These are phyloP conservation scores for Petroica traversi DNA, from an alignment of 2,113 vertebrate species.

Conservation along the genomic window DNA sequence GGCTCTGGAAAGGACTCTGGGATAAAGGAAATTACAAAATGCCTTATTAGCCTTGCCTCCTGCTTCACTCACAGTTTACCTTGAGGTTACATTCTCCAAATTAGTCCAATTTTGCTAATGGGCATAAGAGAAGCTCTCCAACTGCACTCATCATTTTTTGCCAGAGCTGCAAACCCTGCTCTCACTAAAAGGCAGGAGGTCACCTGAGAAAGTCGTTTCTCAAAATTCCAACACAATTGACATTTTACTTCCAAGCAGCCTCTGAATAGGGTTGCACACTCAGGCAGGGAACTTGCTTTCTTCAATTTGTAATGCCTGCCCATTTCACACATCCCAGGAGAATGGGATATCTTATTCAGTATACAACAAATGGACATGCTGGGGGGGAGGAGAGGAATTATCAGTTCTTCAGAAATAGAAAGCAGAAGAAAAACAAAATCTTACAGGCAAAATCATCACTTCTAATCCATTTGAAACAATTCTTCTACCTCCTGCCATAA, in stretches of 20 bases:
- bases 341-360: slow-evolving; percentile 21
- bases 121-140: slow-evolving; percentile 43
- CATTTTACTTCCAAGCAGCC: slow-evolving; percentile 54
- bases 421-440: not conserved
- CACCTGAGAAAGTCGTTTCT: slow-evolving; percentile 63
- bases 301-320: slow-evolving; percentile 68
- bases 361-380: slow-evolving; percentile 5
- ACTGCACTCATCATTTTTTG: slow-evolving; percentile 47
- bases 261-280: slow-evolving; percentile 47
- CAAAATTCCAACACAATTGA: slow-evolving; percentile 60
- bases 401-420: not conserved
- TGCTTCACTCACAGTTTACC: slow-evolving; percentile 52
- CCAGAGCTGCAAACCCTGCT: slow-evolving; percentile 43
- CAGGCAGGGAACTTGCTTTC: slow-evolving; percentile 20
- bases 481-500: not conserved
- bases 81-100: slow-evolving; percentile 17
- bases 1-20: not conserved
- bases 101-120: slow-evolving; percentile 58
- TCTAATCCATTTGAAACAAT: not conserved
- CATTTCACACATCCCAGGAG: slow-evolving; percentile 38
- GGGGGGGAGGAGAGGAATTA: not conserved
- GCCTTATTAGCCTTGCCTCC: slow-evolving; percentile 7
- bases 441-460: not conserved
- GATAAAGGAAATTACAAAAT: slow-evolving; percentile 26
- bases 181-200: slow-evolving; percentile 58